Conservation (phyloP, 2,888 invertebrate genomes). For the Lithophane semibrunnea region DNA sequence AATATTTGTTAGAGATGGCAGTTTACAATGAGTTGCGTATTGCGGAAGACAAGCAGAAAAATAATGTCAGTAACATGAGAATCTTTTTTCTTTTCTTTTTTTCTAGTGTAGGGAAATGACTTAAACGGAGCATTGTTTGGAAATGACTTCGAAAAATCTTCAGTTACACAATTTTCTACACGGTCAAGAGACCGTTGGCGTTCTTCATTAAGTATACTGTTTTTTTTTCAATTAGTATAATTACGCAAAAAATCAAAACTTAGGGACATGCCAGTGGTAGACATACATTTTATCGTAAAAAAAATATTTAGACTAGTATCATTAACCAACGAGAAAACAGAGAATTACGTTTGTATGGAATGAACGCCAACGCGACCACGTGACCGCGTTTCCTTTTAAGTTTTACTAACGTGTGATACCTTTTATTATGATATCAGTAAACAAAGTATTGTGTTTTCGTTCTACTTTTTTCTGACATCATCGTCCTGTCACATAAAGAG, state of each 20-base stretch:
- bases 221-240: no score
- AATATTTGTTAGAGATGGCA: conserved; percentile 37
- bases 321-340: no score
- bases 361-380: no score
- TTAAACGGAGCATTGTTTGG: not conserved
- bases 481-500: conserved; percentile 7
- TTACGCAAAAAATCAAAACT: no score
- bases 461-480: not conserved
- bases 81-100: not conserved
- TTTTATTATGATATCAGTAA: conserved; percentile 11
- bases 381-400: no score
- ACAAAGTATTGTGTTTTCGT: not conserved
- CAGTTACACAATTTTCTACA: not conserved
- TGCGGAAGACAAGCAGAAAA: conserved; percentile 38
- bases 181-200: no score
- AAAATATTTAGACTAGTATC: no score
- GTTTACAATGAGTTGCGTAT: conserved; percentile 49
- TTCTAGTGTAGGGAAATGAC: not conserved
- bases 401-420: no score
- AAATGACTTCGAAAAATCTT: not conserved
- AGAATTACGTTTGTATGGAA: no score
- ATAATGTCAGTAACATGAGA: conserved; percentile 9
- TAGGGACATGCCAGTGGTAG: no score
- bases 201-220: no score
- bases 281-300: no score